Percentiles rank a stretch among this genome's conserved stretches.
Evolutionary conservation across 2,113 vertebrate genomes (phyloP).

Genomic region (Nettapus auritus): DNA sequence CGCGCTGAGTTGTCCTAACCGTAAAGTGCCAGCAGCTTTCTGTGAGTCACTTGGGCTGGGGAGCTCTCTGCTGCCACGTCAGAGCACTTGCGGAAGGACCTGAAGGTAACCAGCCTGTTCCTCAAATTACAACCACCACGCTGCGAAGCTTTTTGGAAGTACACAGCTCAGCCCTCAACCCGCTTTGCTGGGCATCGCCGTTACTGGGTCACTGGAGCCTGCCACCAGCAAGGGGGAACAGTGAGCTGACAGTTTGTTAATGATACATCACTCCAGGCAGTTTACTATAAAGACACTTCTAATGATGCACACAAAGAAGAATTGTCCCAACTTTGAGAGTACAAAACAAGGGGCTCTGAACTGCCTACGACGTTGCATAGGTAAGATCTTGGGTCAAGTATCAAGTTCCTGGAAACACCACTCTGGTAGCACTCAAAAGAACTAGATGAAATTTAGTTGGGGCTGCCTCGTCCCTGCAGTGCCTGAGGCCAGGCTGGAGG

Average conservation of each 20-base stretch:
- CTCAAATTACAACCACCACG: not conserved
- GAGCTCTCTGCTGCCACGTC: not conserved
- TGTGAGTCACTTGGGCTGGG: not conserved
- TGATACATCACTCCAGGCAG: not conserved
- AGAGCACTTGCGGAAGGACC: not conserved
- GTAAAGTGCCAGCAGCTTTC: not conserved
- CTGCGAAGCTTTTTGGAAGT: not conserved
- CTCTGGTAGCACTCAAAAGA: not conserved
- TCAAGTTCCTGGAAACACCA: not conserved
- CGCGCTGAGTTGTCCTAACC: not conserved
- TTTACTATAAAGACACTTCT: not conserved
- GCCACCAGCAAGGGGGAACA: not conserved
- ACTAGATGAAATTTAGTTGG: not conserved
- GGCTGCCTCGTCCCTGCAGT: no score
- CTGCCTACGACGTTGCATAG: not conserved
- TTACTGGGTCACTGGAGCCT: not conserved
- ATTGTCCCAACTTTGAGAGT: no score
- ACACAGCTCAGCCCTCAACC: not conserved
- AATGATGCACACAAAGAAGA: not conserved
- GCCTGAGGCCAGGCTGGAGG: no score
- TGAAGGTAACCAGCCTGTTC: not conserved
- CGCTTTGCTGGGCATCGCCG: rapidly evolving
- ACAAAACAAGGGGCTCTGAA: not conserved
- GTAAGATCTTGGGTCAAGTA: not conserved
- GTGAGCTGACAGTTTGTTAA: not conserved